phyloP scores from a whole-genome alignment of 2,113 vertebrate genomes.

The Lutjanus erythropterus region DNA sequence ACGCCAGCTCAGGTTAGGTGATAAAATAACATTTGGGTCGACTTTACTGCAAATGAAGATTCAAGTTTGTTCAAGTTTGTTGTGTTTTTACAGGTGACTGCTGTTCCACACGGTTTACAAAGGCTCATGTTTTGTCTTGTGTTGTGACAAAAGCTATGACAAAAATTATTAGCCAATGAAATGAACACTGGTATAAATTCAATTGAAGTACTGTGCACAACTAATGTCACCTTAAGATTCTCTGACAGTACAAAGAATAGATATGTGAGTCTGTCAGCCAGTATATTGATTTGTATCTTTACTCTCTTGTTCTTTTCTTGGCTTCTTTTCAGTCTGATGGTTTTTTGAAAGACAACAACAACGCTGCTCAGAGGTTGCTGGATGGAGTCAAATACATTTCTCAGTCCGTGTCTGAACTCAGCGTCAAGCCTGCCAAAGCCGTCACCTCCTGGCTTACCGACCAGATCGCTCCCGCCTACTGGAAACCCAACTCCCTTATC shows the following conservation, averaged over 20 bases:
- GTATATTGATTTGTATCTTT: neutral
- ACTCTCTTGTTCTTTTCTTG: neutral
- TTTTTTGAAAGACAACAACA: conserved; percentile 98
- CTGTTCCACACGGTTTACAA: too few relatives aligned
- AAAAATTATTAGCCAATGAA: too few relatives aligned
- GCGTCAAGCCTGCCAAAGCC: conserved; percentile 96
- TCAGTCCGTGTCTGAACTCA: conserved; percentile 97
- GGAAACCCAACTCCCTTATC: conserved; percentile 98
- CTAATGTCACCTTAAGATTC: neutral
- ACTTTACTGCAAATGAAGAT: too few relatives aligned
- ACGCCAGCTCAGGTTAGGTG: too few relatives aligned
- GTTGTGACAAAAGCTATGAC: too few relatives aligned
- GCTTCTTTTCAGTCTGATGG: conserved; percentile 88
- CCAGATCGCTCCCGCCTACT: conserved; percentile 98
- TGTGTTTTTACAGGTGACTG: too few relatives aligned
- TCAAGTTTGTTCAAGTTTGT: too few relatives aligned
- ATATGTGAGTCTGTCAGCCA: neutral
- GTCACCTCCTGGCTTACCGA: conserved; percentile 98
- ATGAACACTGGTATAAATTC: neutral
- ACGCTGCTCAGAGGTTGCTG: conserved; percentile 95
- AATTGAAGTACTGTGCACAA: neutral
- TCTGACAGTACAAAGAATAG: neutral
- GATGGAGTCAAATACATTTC: conserved; percentile 98
- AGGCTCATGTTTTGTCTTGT: too few relatives aligned
- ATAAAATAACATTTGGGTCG: too few relatives aligned